Evolutionary conservation across 1,140 invertebrate genomes (phyloP).

Genomic region (Propsilocerus akamusi): DNA sequence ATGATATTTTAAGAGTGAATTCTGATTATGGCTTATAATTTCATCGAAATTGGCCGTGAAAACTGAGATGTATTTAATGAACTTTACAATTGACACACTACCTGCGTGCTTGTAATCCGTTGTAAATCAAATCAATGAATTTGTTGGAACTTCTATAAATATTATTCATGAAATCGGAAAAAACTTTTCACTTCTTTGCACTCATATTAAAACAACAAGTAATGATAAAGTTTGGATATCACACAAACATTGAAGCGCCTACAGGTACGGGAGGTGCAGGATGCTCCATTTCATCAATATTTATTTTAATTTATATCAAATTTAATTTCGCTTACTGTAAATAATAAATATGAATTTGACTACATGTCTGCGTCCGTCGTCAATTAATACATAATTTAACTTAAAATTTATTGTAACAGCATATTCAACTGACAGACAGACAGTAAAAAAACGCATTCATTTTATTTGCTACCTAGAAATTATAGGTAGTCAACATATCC

Average conservation of each 20-base stretch:
- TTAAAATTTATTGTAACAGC: no score
- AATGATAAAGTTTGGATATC: not conserved
- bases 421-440: no score
- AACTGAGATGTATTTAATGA: not conserved
- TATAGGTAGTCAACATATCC: no score
- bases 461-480: no score
- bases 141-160: not conserved
- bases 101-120: not conserved
- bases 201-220: not conserved
- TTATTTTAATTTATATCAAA: not conserved
- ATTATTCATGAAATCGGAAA: no score
- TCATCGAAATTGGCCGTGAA: not conserved
- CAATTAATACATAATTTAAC: no score
- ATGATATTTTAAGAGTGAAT: not conserved
- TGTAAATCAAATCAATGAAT: not conserved
- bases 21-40: not conserved
- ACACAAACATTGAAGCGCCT: not conserved
- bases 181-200: slow-evolving; percentile 1
- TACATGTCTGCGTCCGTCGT: no score
- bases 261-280: no score
- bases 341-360: not conserved
- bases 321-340: not conserved
- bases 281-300: no score
- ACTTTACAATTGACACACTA: not conserved
- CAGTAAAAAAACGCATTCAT: no score